phyloP scores from a whole-genome alignment of 2,888 invertebrate genomes.

The Timema cristinae region DNA sequence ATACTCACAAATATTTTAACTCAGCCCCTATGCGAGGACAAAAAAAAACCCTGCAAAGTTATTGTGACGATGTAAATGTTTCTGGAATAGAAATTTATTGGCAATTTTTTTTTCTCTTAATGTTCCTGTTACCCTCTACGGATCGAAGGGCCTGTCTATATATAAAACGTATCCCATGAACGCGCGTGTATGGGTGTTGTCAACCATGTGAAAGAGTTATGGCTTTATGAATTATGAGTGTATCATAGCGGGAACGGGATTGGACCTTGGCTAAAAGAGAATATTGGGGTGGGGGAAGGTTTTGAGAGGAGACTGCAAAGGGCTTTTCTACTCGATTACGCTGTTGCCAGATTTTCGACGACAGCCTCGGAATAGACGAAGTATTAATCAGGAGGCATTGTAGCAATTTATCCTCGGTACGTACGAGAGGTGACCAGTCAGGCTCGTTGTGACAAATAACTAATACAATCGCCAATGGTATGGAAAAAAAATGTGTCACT shows the following conservation, averaged over 20 bases:
- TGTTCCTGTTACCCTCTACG: too few species aligned
- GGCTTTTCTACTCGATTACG: too few species aligned
- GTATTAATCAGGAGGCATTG: constrained; percentile 22
- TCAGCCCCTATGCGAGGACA: not conserved
- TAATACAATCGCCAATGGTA: too few species aligned
- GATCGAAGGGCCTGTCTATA: too few species aligned
- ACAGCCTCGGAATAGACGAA: constrained; percentile 24
- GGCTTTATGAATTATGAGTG: constrained; percentile 11
- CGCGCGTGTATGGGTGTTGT: constrained; percentile 4
- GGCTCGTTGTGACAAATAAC: too few species aligned
- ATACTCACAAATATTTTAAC: too few species aligned
- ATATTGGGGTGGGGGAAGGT: too few species aligned
- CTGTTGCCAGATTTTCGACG: constrained; percentile 3
- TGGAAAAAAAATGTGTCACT: too few species aligned
- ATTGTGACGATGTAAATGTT: constrained; percentile 15
- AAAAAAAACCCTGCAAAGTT: constrained; percentile 8
- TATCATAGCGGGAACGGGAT: constrained; percentile 6
- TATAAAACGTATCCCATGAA: too few species aligned
- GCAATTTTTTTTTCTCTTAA: constrained; percentile 4
- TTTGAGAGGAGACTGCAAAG: too few species aligned
- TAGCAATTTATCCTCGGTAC: too few species aligned
- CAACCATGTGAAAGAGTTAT: constrained; percentile 6
- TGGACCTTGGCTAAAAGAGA: not conserved
- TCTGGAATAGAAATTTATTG: constrained; percentile 14
- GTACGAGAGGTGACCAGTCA: too few species aligned